phyloP scores from a whole-genome alignment of 2,888 invertebrate genomes.

The Drosophila gaucha region DNA sequence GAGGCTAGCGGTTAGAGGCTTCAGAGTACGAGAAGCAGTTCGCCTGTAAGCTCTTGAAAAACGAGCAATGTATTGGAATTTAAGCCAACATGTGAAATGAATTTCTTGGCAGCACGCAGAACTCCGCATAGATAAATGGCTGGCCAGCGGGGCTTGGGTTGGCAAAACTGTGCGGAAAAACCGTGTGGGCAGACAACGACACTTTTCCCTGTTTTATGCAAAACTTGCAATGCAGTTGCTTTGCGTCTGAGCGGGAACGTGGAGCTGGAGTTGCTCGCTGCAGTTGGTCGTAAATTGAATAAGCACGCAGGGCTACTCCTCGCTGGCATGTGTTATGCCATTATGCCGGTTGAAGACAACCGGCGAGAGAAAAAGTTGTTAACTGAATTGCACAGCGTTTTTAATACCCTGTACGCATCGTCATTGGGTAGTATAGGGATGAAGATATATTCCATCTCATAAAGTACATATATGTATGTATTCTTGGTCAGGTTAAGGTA shows the following conservation, averaged over 20 bases:
- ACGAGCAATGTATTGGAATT: conserved; percentile 54
- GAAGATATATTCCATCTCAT: no score
- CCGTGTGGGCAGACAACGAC: conserved; percentile 21
- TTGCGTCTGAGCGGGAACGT: conserved; percentile 13
- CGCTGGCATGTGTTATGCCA: conserved; percentile 45
- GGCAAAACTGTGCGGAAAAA: background rate
- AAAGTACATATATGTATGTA: no score
- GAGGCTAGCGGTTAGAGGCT: background rate
- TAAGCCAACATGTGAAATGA: conserved; percentile 56
- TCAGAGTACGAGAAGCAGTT: background rate
- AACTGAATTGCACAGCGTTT: conserved; percentile 47
- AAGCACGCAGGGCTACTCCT: conserved; percentile 30
- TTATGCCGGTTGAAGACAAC: conserved; percentile 32
- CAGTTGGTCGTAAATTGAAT: conserved; percentile 72
- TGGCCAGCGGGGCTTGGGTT: background rate
- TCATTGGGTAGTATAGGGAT: background rate
- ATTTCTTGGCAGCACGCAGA: conserved; percentile 57
- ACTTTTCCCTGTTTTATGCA: conserved; percentile 48
- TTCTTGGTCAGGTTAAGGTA: no score
- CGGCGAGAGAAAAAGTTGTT: conserved; percentile 55
- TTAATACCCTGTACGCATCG: background rate
- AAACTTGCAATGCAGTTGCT: conserved; percentile 39
- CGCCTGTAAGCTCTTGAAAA: conserved; percentile 30
- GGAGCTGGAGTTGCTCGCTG: conserved; percentile 27
- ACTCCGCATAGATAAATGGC: conserved; percentile 18